Evolutionary conservation across 2,888 invertebrate genomes (phyloP), one percentile per base, ranked within the genome.

Genomic region (Agonopterix subpropinquella): DNA sequence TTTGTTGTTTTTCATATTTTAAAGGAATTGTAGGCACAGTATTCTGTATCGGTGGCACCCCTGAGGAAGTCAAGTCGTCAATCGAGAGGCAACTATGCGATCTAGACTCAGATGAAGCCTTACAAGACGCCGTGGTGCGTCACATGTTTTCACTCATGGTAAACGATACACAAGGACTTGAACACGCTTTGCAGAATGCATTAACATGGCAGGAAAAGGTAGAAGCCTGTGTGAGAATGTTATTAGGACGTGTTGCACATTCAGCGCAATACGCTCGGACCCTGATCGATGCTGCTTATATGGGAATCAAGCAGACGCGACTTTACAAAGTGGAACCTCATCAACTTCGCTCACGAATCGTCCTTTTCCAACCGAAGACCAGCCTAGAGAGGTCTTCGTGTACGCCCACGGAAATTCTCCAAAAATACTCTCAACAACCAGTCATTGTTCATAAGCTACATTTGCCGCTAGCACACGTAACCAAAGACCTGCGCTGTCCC

Each of bases 11-110:
- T n/a, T n/a, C n/a, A n/a, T 28, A 28, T 7, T 28, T 28, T 56
- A 47, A 57, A 81, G 82, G 76, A 50, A 48, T 69, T 8, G 65
- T 52, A 1, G 81, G 82, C 2, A 78, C 73, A 1, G 64, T 83
- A 2, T 83, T 67, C 52, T 79, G 75, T 47, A 43, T 80, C 9
- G 82, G 83, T 2, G 61, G 59, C 1, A 58, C 59, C 2, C 81
- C 80, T 0, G 65, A 64, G 2, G 76, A 78, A 39, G 60, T 73
- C 13, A 45, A 60, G 9, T 47, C 36, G 0, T 49, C 58, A 1
- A 51, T 83, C 0, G 61, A 72, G 42, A 53, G 63, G 5, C 59
- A 72, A 15, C 47, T 80, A 1, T 48, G 54, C 3, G 53, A 58
- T 2, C 68, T 55, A 47, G 48, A 59, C 4, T 62, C 62, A 0